Evolutionary conservation across 2,888 invertebrate species (phyloP).

Genomic region (Girardia tigrina): DNA sequence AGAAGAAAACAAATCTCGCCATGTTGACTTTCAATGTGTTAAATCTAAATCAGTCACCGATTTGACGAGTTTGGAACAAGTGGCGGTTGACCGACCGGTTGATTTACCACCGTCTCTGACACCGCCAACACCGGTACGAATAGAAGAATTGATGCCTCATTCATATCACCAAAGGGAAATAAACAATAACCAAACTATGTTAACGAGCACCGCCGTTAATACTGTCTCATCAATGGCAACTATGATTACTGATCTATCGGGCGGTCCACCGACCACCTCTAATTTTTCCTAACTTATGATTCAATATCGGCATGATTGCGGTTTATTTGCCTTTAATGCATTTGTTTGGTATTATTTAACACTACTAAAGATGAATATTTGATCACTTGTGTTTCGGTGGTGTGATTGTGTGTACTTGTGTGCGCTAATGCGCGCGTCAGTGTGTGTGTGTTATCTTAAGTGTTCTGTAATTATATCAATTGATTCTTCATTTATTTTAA

Average conservation of each 20-base stretch:
- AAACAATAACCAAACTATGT: not conserved
- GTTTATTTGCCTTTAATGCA: no score
- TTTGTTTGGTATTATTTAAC: no score
- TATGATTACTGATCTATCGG: not conserved
- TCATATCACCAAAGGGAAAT: not conserved
- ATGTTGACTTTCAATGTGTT: slow-evolving; percentile 96
- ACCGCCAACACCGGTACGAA: slow-evolving; percentile 17
- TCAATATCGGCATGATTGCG: no score
- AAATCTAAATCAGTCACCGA: slow-evolving; percentile 94
- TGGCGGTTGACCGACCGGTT: slow-evolving; percentile 64
- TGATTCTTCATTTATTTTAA: no score
- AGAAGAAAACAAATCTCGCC: slow-evolving; percentile 92
- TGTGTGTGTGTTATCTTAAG: no score
- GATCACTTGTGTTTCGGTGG: no score
- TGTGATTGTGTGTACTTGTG: no score
- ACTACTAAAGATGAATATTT: no score
- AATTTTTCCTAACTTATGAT: not conserved
- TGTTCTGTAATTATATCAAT: no score
- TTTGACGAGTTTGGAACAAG: slow-evolving; percentile 62
- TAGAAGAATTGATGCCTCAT: not conserved
- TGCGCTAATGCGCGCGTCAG: no score
- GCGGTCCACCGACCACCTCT: not conserved
- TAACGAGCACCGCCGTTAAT: not conserved
- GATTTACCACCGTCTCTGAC: slow-evolving; percentile 39
- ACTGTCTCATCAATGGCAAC: not conserved